phyloP scores from a whole-genome alignment of 2,888 invertebrate species.

The Eilema sororculum region DNA sequence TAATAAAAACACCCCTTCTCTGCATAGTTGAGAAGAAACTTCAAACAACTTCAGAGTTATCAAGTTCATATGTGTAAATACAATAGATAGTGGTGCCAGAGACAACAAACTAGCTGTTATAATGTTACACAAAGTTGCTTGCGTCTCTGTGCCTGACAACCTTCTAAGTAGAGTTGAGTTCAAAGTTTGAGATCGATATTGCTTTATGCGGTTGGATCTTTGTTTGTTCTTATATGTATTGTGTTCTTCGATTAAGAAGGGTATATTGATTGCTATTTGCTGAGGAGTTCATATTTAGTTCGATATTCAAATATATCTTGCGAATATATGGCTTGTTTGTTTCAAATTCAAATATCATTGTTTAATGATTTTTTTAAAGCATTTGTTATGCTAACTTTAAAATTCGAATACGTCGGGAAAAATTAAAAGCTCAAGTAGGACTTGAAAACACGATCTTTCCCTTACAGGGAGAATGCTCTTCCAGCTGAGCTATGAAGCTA shows the following conservation, averaged over 20 bases:
- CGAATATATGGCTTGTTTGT: not conserved
- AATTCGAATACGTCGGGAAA: no score
- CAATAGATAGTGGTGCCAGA: constrained; percentile 17
- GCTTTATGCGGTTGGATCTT: constrained; percentile 17
- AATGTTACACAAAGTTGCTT: constrained; percentile 30
- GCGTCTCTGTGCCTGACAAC: constrained; percentile 34
- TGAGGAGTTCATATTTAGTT: constrained; percentile 5
- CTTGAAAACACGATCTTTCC: no score
- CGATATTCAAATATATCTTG: not conserved
- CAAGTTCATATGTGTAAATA: constrained; percentile 5
- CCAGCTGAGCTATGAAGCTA: no score
- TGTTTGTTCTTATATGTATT: constrained; percentile 29
- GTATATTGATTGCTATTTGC: not conserved
- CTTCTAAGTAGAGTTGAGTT: constrained; percentile 30
- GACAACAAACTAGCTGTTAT: constrained; percentile 31
- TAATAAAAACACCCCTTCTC: not conserved
- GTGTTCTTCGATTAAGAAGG: constrained; percentile 6
- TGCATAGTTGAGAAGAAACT: constrained; percentile 5
- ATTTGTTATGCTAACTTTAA: no score
- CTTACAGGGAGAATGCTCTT: no score
- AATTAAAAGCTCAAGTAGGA: no score
- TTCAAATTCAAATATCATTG: not conserved
- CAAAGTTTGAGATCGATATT: constrained; percentile 35
- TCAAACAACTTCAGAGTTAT: constrained; percentile 12
- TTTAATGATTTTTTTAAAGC: not conserved